Conservation (phyloP, 2,113 vertebrate species). For the Benitochromis conjunctus region DNA sequence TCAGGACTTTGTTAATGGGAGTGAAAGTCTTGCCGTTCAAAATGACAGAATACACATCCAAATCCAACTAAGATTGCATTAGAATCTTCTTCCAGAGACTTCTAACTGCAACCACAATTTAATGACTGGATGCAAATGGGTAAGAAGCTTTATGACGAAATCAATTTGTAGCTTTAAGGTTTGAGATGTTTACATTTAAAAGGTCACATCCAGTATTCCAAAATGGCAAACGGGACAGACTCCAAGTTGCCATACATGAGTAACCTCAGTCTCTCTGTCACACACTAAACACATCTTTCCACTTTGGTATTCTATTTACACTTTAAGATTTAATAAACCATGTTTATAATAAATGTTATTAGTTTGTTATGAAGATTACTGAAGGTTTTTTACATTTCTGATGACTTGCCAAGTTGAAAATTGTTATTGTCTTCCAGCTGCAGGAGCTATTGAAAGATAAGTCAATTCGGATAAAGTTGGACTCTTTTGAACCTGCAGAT, state of each 20-base stretch:
- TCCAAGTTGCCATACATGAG: background rate
- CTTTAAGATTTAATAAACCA: background rate
- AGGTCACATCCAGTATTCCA: background rate
- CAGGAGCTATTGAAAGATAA: conserved; percentile 33
- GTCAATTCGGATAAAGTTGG: conserved; percentile 12
- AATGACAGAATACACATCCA: too few relatives aligned
- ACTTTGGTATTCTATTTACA: background rate
- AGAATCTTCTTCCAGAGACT: too few relatives aligned
- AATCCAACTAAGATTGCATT: too few relatives aligned
- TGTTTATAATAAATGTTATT: background rate
- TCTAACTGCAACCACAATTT: too few relatives aligned
- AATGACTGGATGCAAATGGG: too few relatives aligned
- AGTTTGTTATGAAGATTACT: background rate
- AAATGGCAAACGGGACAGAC: background rate
- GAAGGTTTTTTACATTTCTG: background rate
- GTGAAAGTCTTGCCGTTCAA: too few relatives aligned
- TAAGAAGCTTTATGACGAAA: background rate
- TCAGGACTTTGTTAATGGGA: too few relatives aligned
- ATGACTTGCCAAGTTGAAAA: background rate
- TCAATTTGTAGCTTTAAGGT: background rate
- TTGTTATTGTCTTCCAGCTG: conserved; percentile 26
- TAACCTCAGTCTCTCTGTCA: background rate
- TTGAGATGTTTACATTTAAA: background rate
- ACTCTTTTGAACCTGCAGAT: background rate
- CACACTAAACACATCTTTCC: background rate